phyloP scores from a whole-genome alignment of 2,113 vertebrate genomes.

The Eudyptes chrysolophus region DNA sequence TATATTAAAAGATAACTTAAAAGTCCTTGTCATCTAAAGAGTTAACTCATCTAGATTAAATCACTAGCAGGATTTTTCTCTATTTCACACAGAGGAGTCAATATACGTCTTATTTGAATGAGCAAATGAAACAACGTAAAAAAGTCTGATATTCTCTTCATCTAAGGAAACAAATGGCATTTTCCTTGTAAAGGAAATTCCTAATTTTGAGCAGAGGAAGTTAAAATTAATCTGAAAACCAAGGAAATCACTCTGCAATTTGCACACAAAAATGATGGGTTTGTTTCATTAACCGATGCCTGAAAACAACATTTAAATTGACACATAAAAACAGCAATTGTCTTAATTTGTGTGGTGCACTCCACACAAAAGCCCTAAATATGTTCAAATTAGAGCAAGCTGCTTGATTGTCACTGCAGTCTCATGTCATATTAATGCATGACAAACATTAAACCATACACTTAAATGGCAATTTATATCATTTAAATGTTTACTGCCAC shows the following conservation, averaged over 20 bases:
- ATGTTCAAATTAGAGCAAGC: constrained; percentile 98
- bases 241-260: constrained; percentile 56
- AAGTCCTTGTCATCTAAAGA: background rate
- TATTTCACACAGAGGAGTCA: background rate
- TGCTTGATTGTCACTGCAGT: constrained; percentile 98
- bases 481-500: constrained; percentile 98
- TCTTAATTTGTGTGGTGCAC: constrained; percentile 96
- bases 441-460: constrained; percentile 99
- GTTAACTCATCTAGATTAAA: background rate
- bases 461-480: constrained; percentile 99
- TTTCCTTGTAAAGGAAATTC: constrained; percentile 51
- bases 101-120: background rate
- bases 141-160: background rate
- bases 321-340: constrained; percentile 96
- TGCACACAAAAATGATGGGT: constrained; percentile 72
- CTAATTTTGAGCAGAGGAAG: constrained; percentile 58
- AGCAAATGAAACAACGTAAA: constrained; percentile 8
- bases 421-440: constrained; percentile 99
- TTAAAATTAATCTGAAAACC: constrained; percentile 60
- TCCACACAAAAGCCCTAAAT: constrained; percentile 94
- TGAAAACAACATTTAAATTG: constrained; percentile 85
- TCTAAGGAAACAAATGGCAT: background rate
- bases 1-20: background rate
- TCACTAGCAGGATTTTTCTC: constrained; percentile 5
- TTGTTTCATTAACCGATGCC: constrained; percentile 88